These are phyloP conservation scores for Nymphicus hollandicus DNA, from an alignment of 2,113 vertebrate species.

Conservation along the genomic window DNA sequence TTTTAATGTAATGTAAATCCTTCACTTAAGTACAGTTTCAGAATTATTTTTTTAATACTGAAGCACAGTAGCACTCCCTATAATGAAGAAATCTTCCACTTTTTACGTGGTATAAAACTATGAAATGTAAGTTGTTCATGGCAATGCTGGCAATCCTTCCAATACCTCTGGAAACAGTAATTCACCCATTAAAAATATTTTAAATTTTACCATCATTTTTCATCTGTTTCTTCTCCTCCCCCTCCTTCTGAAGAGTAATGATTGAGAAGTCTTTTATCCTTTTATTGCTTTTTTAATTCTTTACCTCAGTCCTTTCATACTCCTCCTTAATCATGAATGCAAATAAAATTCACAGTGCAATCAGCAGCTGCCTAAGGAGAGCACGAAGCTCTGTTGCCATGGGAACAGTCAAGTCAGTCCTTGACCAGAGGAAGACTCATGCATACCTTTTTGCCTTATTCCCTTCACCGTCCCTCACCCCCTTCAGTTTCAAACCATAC, in stretches of 20 bases:
- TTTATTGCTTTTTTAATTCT: slow-evolving; percentile 69
- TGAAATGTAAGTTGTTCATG: not conserved
- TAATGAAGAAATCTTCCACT: not conserved
- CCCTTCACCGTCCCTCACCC: not conserved
- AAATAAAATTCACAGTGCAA: slow-evolving; percentile 79
- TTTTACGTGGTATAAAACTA: not conserved
- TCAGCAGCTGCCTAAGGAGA: slow-evolving; percentile 75
- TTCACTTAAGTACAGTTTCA: not conserved
- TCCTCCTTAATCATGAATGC: slow-evolving; percentile 78
- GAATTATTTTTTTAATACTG: not conserved
- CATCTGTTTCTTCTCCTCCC: not conserved
- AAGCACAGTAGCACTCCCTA: not conserved
- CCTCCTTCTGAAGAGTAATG: slow-evolving; percentile 48
- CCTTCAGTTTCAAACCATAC: not conserved
- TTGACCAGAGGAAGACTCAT: slow-evolving; percentile 68
- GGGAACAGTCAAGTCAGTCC: slow-evolving; percentile 73
- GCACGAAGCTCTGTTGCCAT: slow-evolving; percentile 69
- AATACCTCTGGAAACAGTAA: slow-evolving; percentile 4
- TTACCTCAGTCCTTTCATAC: slow-evolving; percentile 70
- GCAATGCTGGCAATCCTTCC: not conserved
- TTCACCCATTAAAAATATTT: slow-evolving; percentile 49
- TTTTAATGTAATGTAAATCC: not conserved
- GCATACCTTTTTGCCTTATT: slow-evolving; percentile 8
- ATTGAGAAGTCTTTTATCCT: slow-evolving; percentile 77
- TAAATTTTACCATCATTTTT: slow-evolving; percentile 32